Evolutionary conservation across 2,888 invertebrate species (phyloP), one percentile per base, ranked within the genome.

Genomic region (Caenorhabditis doughertyi): DNA sequence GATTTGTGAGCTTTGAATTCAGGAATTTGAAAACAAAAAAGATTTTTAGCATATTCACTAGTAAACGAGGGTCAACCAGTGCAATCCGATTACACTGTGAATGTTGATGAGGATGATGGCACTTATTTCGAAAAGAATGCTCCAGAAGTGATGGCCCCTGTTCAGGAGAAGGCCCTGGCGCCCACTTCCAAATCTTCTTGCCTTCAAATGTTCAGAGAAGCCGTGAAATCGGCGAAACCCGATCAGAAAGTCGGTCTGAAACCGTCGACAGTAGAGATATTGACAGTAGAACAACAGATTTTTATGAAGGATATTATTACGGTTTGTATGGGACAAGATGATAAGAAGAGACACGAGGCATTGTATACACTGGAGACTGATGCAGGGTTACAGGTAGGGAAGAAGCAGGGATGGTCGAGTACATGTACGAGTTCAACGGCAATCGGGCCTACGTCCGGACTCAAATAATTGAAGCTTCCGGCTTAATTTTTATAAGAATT

Each of bases 281-380:
- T 86, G 7, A 72, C 81, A 11, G 58, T 86, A 21, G 88, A 88
- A 44, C 86, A 88, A 49, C 88, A 88, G 65, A 39, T 80, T 23
- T 88, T 84, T 65, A 81, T 87, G 62, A 87, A 86, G 47, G 84
- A 85, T 9, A 79, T 88, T 9, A 77, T 87, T n/a, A 85, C 85
- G 42, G 81, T 85, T 9, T 82, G 85, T 16, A 85, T 88, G 65
- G 85, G 87, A 44, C 72, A 79, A 47, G 84, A 87, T 44, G 88
- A 88, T 58, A 70, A 68, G 25, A 71, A 67, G 53, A 35, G 86
- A 18, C 64, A 71, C 9, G 84, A 83, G 16, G 88, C 87, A 1
- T 64, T 88, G 51, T 71, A 81, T 21, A 84, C 87, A 8, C 44
- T 88, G 21, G 87, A 87, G 73, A 65, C 58, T 1, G 88, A 88